Evolutionary conservation across 2,797 vertebrate genomes (phyloP).

Genomic region (Sciurus carolinensis): DNA sequence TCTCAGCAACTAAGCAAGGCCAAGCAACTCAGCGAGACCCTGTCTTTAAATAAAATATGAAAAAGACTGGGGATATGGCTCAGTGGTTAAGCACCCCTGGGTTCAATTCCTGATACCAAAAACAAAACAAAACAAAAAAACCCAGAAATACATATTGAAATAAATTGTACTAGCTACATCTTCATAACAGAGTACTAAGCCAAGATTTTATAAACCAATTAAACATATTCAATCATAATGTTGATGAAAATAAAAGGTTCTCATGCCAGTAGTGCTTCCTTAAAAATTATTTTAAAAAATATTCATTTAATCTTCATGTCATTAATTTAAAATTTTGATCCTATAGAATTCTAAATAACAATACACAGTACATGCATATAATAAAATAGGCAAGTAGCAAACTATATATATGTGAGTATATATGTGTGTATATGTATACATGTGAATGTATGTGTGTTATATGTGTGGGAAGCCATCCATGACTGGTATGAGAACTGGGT

Average conservation of each 20-base stretch:
- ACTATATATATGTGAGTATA: neutral
- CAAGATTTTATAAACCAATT: neutral
- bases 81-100: no score
- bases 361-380: neutral
- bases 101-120: no score
- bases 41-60: no score
- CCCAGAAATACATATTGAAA: neutral
- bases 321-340: neutral
- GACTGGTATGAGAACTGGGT: no score
- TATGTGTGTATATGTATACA: neutral
- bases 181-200: neutral
- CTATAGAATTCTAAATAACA: neutral
- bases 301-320: constrained; percentile 4
- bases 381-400: neutral
- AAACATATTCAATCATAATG: neutral
- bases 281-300: constrained; percentile 4
- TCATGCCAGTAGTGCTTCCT: neutral
- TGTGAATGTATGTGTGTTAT: neutral
- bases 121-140: no score
- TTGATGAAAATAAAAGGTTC: neutral
- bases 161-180: neutral
- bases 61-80: no score
- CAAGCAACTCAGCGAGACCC: no score
- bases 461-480: no score
- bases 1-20: no score